Base-by-base conservation (phyloP, 1,140 invertebrate genomes). In the Steinernema feltiae region DNA sequence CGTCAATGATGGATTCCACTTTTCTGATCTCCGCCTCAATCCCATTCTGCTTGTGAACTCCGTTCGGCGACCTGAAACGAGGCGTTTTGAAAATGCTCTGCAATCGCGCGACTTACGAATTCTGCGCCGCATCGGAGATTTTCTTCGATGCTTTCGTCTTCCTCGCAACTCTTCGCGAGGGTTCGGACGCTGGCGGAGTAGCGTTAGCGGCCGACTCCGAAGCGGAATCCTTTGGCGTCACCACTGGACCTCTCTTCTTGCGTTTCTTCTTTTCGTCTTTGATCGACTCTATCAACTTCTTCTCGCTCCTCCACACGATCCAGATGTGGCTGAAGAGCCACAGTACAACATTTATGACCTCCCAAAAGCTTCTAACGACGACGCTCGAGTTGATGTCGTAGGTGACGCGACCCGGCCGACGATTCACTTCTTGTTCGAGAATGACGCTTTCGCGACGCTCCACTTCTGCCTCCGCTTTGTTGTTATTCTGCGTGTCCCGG, bases 261-360 rank as follows among this genome's bases (percentile, higher is more conserved):
- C 53, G 53, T 21, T 63, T 63, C 53, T 63, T 63, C 24, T 63
- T 63, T 21, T 63, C 53, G 53, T 63, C 24, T 27, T 27, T 12
- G 53, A 63, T 63, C 53, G 53, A 63, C 24, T 63, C 53, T 7
- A 63, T 63, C 15, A 63, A 27, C 12, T 63, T 12, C 12, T 27
- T 63, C 15, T 63, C 53, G 53, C 24, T 63, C 15, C 53, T 7
- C 24, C 24, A 3, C 15, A 63, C 7, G 7, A 63, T 27, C 53
- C 53, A 63, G 53, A 63, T 27, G 73, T 32, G 48, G 41, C 53
- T 63, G 24, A 63, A 63, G 53, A 63, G 53, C 53, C 41, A 69
- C 46, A 70, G 73, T 27, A 70, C 48, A 30, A 63, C 29, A 48
- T 69, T 74, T 30, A 69, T 69, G 48, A n/a, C 69, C 69, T 32